phyloP scores from a whole-genome alignment of 2,888 invertebrate species.

The Argyresthia goedartella region DNA sequence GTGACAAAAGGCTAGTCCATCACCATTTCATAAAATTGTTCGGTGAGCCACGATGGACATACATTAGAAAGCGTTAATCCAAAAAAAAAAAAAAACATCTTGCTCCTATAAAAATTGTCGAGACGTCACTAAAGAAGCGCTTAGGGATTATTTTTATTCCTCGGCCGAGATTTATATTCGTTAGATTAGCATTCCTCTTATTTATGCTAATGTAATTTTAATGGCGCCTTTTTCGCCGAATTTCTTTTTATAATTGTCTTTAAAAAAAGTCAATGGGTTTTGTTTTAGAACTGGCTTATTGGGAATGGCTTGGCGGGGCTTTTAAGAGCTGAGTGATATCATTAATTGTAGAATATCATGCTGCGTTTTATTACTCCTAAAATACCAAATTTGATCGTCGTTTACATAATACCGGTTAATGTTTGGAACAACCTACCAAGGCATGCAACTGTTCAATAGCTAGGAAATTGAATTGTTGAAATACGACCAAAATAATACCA shows the following conservation, averaged over 20 bases:
- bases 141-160: slow-evolving; percentile 61
- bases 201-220: slow-evolving; percentile 72
- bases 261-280: slow-evolving; percentile 53
- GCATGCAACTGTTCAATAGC: too few relatives aligned
- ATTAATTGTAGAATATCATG: background rate
- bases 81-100: too few relatives aligned
- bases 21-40: too few relatives aligned
- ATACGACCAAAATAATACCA: too few relatives aligned
- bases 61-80: background rate
- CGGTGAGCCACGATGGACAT: too few relatives aligned
- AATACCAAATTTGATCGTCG: too few relatives aligned
- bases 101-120: background rate
- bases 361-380: too few relatives aligned
- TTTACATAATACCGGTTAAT: too few relatives aligned
- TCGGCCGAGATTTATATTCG: slow-evolving; percentile 61
- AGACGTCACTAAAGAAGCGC: slow-evolving; percentile 10
- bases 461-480: too few relatives aligned
- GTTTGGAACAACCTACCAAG: too few relatives aligned
- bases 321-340: background rate
- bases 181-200: slow-evolving; percentile 68
- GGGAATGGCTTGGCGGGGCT: slow-evolving; percentile 28
- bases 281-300: slow-evolving; percentile 59
- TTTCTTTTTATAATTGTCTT: slow-evolving; percentile 46
- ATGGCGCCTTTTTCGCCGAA: slow-evolving; percentile 67
- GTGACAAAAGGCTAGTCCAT: too few relatives aligned